Evolutionary conservation across 2,797 vertebrate genomes (phyloP).

Genomic region (Erithacus rubecula): DNA sequence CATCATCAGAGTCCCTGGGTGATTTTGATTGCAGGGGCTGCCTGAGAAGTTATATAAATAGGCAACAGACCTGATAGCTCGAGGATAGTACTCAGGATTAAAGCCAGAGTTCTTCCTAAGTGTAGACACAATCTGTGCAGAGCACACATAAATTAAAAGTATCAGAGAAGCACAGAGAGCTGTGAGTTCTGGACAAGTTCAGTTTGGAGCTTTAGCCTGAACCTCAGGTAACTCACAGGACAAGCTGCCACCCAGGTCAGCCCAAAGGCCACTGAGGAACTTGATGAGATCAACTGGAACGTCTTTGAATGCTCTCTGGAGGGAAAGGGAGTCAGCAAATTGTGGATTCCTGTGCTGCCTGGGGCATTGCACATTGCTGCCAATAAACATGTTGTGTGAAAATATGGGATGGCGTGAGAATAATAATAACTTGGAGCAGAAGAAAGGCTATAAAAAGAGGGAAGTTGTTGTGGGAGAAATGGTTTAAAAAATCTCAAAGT

Average conservation of each 20-base stretch:
- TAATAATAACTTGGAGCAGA: conserved; percentile 31
- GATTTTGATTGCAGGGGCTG: not conserved
- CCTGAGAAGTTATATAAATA: not conserved
- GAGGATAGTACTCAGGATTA: not conserved
- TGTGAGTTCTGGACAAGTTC: not conserved
- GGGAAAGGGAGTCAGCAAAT: not conserved
- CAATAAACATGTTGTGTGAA: conserved; percentile 44
- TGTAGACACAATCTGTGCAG: not conserved
- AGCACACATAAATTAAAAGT: not conserved
- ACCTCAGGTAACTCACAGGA: not conserved
- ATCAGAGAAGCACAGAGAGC: not conserved
- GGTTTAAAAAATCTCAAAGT: not conserved
- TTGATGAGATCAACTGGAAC: not conserved
- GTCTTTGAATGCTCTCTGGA: not conserved
- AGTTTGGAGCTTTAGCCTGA: not conserved
- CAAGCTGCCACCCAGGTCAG: not conserved
- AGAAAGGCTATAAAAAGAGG: conserved; percentile 45
- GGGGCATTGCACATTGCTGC: not conserved
- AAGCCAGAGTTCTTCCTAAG: not conserved
- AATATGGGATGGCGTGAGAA: not conserved
- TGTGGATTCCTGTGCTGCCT: not conserved
- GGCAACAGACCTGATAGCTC: rapidly evolving
- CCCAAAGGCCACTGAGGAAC: not conserved
- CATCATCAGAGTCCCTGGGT: not conserved
- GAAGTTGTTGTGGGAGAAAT: not conserved